Evolutionary conservation across 2,888 invertebrate species (phyloP), one percentile per base, ranked within the genome.

Genomic region (Mesorhabditis belari): DNA sequence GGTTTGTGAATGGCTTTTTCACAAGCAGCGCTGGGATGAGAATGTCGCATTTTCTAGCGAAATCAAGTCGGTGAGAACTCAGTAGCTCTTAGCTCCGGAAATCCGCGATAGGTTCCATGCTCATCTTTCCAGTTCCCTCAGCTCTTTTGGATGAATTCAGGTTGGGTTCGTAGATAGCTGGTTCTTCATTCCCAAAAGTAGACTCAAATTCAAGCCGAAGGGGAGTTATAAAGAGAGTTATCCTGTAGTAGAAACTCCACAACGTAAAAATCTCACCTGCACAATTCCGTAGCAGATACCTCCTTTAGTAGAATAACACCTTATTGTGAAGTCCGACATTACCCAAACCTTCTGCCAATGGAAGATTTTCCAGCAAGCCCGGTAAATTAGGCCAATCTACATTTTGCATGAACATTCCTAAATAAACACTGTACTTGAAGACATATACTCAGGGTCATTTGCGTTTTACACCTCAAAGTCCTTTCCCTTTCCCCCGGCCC

Each of bases 251-350:
- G n/a, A 35, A n/a, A n/a, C n/a, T n/a, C n/a, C n/a, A n/a, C n/a
- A n/a, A n/a, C n/a, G n/a, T n/a, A n/a, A n/a, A n/a, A n/a, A n/a
- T n/a, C n/a, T n/a, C n/a, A n/a, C n/a, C n/a, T 25, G 12, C 26
- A 12, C 25, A 21, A 54, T 54, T 54, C 19, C 51, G 52, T n/a
- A 9, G 5, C 52, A 12, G 49, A 54, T 17, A 55, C 29, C 49
- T 49, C 55, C 49, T 12, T 50, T 94, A 88, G 74, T 90, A 89
- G 6, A 95, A 86, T 84, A 93, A 96, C 65, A 92, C 87, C 87
- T 92, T 90, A 3, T 92, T 89, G 85, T 94, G 92, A 59, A 94
- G 87, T 61, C 96, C 96, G 58, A 98, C 96, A 84, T 98, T 98
- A 85, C 79, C 79, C 65, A 79, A 79, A 21, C 79, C 87, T 84